Base-by-base conservation (phyloP, 1,140 invertebrate species). In the Bilobella aurantiaca region DNA sequence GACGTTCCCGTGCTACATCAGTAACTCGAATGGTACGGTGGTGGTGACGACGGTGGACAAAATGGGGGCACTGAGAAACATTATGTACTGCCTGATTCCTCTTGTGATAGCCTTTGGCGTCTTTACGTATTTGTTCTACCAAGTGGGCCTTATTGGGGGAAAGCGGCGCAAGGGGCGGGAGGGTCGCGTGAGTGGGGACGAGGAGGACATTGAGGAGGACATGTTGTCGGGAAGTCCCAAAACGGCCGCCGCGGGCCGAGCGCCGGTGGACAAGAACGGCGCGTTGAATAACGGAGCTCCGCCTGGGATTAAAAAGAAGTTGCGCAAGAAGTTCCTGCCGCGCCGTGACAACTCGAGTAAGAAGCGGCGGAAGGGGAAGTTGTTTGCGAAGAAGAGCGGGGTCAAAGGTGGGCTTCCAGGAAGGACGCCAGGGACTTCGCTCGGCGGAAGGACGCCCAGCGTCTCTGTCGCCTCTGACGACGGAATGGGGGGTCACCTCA, bases 81-180 rank as follows among this genome's bases (percentile, higher is more conserved):
- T 74, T 49, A 67, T 69, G 32, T 67, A 73, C 47, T 73, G 66
- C 18, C 69, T 74, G 37, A 67, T 72, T 29, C 73, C 73, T 25
- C 65, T 74, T n/a, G 34, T 73, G 23, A 59, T 68, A 56, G 71
- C 70, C 58, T 62, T 66, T 23, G 69, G 65, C 21, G 69, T 74
- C 27, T 70, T 73, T 59, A 69, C 73, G 14, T 74, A 74, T 63
- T 53, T 74, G 1, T 72, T 72, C 60, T 72, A 73, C 34, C 66
- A 72, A 21, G 68, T 74, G 18, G 72, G 72, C 12, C 71, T 72
- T 64, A 73, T 73, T 30, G 65, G 71, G 21, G 30, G 63, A 16
- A 57, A 64, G 25, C 31, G 49, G 58, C 28, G 27, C 16, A 63
- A 56, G 53, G 29, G 34, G 28, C 53, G 63, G 27, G 16, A 5